Percentiles rank a stretch among this genome's conserved stretches.
Evolutionary conservation across 2,888 invertebrate genomes (phyloP).

Genomic region (Drosophila rubida): DNA sequence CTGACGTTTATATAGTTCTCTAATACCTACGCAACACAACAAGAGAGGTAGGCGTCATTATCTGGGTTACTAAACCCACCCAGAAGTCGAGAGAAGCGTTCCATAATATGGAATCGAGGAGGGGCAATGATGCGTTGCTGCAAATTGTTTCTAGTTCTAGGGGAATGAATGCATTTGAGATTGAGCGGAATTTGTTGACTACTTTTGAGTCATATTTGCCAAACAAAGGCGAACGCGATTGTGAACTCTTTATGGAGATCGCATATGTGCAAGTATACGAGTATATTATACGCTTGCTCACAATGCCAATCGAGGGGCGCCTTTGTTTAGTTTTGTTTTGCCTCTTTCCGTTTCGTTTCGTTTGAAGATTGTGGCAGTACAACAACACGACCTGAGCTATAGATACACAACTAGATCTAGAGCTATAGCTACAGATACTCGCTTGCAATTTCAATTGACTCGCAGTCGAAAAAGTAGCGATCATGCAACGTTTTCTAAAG

Average conservation of each 20-base stretch:
- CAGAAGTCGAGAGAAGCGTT: neutral
- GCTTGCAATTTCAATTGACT: constrained; percentile 10
- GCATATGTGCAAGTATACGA: constrained; percentile 7
- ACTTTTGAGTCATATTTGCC: constrained; percentile 14
- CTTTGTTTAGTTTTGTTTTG: constrained; percentile 11
- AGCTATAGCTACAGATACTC: neutral
- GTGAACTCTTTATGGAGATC: neutral
- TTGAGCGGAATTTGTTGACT: neutral
- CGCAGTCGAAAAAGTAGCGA: neutral
- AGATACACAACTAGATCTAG: neutral
- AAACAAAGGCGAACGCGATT: constrained; percentile 7
- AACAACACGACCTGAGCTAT: neutral
- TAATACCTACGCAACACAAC: constrained; percentile 23
- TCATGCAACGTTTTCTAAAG: constrained; percentile 12
- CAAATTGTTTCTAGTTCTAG: neutral
- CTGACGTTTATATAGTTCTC: constrained; percentile 37
- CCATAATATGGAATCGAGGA: neutral
- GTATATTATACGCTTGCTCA: neutral
- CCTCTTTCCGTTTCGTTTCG: neutral
- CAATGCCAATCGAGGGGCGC: constrained; percentile 15
- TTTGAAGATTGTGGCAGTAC: constrained; percentile 5
- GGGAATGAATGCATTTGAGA: neutral
- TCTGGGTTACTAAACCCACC: constrained; percentile 14
- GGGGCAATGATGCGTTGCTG: neutral
- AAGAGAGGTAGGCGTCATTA: neutral